phyloP scores from a whole-genome alignment of 1,140 invertebrate genomes.

The Monomorium pharaonis region DNA sequence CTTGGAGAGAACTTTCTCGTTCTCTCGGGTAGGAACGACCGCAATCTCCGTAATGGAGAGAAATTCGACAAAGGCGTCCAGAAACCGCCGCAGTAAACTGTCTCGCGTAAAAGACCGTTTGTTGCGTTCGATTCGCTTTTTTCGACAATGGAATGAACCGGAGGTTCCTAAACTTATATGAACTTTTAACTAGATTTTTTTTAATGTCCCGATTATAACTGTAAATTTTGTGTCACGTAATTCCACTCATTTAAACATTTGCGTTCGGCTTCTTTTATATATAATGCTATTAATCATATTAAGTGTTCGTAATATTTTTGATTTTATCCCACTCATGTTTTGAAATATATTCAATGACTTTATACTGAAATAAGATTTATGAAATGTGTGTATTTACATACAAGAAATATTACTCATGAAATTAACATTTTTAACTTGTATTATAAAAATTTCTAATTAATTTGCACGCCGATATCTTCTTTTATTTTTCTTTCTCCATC shows the following conservation, averaged over 20 bases:
- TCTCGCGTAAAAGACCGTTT: slow-evolving; percentile 30
- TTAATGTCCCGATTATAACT: not conserved
- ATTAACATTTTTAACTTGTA: not conserved
- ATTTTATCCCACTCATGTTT: too few species aligned
- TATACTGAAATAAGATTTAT: not conserved
- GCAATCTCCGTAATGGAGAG: slow-evolving; percentile 70
- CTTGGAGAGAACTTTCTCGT: slow-evolving; percentile 4
- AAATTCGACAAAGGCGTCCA: slow-evolving; percentile 40
- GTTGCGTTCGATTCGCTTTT: not conserved
- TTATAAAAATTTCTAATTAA: not conserved
- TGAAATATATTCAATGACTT: not conserved
- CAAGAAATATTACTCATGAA: not conserved
- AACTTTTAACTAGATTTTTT: not conserved
- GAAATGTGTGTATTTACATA: not conserved
- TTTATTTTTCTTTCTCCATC: not conserved
- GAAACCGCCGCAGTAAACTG: slow-evolving; percentile 34
- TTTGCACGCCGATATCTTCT: not conserved
- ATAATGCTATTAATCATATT: not conserved
- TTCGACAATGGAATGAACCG: not conserved
- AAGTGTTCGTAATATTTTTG: not conserved
- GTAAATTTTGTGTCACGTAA: not conserved
- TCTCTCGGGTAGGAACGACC: slow-evolving; percentile 12
- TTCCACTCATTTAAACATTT: not conserved
- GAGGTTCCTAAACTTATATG: not conserved
- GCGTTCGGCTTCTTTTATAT: not conserved